Evolutionary conservation across 2,888 invertebrate genomes (phyloP), one percentile per base, ranked within the genome.

Genomic region (Scaeva pyrastri): DNA sequence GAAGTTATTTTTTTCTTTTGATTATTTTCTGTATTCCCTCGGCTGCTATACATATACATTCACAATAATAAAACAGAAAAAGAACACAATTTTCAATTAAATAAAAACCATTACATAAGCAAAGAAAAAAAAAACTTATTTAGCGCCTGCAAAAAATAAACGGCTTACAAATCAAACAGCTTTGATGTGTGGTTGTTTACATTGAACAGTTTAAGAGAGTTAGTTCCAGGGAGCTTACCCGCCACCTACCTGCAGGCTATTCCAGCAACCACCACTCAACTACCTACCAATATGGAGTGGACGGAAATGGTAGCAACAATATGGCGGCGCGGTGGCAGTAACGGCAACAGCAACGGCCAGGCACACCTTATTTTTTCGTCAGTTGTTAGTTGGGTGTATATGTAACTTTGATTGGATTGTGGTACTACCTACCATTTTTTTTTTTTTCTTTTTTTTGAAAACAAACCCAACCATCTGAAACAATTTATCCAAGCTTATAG

Each of bases 381-480:
- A n/a, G 7, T 52, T 48, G 2, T 19, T 21, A 60, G 60, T 36
- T 74, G 73, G 78, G 72, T 66, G 58, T 71, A 41, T 60, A 55
- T 31, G 31, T 11, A 45, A 48, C 48, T 56, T 23, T 36, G 78
- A 78, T 70, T 79, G 73, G 43, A 43, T 71, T 70, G 39, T 41
- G 43, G 26, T n/a, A 12, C 39, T 16, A 31, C 31, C 16, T 7
- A 31, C 31, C 8, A 31, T 31, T 31, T 31, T 31, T 31, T 31
- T 31, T 2, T 5, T 5, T 31, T 31, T 31, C 8, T 31, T 31
- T 31, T 31, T 31, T 70, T 52, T 52, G 41, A 31, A 50, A 71
- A 45, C 48, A 26, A n/a, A 78, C 39, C 73, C 78, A 78, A 68
- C 73, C 62, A 83, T 70, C 78, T 73, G 78, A 60, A 78, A 78